Percentiles rank a stretch among this genome's conserved stretches.
These are phyloP conservation scores for Papilio polytes DNA, from an alignment of 1,140 invertebrate species.

Conservation along the genomic window DNA sequence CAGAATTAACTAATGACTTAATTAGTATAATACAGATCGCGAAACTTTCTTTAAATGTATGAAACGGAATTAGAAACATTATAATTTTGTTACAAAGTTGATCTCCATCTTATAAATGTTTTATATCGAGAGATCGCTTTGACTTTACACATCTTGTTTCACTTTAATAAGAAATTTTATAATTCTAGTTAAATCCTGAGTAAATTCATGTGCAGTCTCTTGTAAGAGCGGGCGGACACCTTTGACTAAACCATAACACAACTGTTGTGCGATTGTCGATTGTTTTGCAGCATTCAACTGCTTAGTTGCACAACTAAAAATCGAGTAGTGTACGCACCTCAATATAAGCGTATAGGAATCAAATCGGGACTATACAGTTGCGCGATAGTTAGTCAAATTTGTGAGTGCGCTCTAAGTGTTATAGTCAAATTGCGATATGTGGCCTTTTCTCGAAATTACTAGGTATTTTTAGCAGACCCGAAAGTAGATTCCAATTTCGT, in stretches of 20 bases:
- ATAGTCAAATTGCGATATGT: too few relatives aligned
- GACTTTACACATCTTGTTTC: neutral
- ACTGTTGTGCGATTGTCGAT: too few relatives aligned
- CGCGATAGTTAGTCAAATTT: too few relatives aligned
- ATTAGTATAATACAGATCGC: conserved; percentile 17
- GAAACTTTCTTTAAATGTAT: conserved; percentile 7
- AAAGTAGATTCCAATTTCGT: neutral
- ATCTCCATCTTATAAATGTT: conserved; percentile 28
- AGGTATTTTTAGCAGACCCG: neutral
- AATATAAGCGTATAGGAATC: too few relatives aligned
- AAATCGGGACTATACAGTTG: too few relatives aligned
- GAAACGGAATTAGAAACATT: conserved; percentile 29
- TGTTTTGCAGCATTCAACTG: too few relatives aligned
- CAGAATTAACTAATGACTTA: neutral
- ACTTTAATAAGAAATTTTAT: neutral
- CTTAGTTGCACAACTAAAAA: too few relatives aligned
- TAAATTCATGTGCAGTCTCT: neutral
- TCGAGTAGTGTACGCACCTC: too few relatives aligned
- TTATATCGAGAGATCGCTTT: conserved; percentile 34
- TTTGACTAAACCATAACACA: too few relatives aligned
- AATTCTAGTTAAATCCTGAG: neutral
- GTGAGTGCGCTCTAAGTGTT: too few relatives aligned
- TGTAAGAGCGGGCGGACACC: too few relatives aligned
- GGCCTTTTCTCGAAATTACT: too few relatives aligned
- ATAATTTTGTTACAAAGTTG: neutral